Percentiles rank a stretch among this genome's conserved stretches.
Evolutionary conservation across 2,888 invertebrate genomes (phyloP).

Genomic region (Cryptus viduatorius): DNA sequence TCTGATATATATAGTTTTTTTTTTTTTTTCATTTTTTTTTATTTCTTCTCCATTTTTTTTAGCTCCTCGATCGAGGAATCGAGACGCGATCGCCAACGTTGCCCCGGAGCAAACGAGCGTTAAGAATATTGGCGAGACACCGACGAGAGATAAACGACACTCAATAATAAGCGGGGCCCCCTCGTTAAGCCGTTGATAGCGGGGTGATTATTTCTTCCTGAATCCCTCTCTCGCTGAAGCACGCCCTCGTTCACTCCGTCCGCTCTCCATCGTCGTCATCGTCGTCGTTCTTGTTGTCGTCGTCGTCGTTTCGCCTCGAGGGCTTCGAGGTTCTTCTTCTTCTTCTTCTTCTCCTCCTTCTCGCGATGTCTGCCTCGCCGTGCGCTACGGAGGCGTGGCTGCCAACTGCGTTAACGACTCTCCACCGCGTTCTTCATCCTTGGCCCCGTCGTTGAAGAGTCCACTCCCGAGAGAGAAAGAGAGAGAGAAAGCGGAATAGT

Average conservation of each 20-base stretch:
- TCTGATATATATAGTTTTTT: constrained; percentile 30
- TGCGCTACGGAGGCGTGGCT: constrained; percentile 77
- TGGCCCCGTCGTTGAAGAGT: not conserved
- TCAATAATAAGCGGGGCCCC: constrained; percentile 77
- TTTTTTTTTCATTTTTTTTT: not conserved
- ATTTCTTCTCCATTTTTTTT: not conserved
- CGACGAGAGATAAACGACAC: constrained; percentile 71
- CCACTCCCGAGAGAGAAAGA: not conserved
- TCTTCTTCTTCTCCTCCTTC: constrained; percentile 63
- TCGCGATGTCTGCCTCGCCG: constrained; percentile 66
- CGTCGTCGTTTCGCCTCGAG: constrained; percentile 66
- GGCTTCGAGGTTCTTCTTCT: constrained; percentile 68
- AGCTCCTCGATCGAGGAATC: constrained; percentile 24
- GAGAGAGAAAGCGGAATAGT: not conserved
- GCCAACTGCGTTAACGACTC: constrained; percentile 79
- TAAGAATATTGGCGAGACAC: constrained; percentile 40
- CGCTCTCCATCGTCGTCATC: constrained; percentile 18
- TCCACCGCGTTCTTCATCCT: constrained; percentile 38
- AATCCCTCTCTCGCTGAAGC: constrained; percentile 66
- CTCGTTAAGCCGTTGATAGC: constrained; percentile 78
- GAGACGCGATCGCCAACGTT: constrained; percentile 9
- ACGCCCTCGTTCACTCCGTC: constrained; percentile 65
- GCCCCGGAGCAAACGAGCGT: constrained; percentile 22
- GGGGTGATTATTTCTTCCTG: constrained; percentile 76
- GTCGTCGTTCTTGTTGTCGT: constrained; percentile 16